phyloP scores from a whole-genome alignment of 2,888 invertebrate species.

The Torymus aiolomorphi region DNA sequence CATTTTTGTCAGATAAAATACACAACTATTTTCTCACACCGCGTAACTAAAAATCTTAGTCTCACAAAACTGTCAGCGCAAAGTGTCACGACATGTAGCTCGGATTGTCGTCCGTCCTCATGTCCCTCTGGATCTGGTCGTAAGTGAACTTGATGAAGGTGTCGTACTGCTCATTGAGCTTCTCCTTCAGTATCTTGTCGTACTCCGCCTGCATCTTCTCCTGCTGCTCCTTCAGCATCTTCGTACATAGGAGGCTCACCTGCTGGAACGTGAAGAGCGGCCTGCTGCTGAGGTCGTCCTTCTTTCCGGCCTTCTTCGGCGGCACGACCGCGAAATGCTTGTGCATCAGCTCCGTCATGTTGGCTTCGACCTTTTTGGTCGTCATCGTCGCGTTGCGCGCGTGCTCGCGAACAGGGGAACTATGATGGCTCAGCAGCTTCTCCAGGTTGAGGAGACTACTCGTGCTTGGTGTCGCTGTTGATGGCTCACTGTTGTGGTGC shows the following conservation, averaged over 20 bases:
- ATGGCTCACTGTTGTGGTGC: too few relatives aligned
- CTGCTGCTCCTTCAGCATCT: slow-evolving; percentile 29
- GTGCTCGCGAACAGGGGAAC: too few relatives aligned
- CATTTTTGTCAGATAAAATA: too few relatives aligned
- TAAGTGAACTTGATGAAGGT: slow-evolving; percentile 42
- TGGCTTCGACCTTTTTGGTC: too few relatives aligned
- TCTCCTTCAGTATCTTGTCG: neutral
- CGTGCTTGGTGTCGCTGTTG: too few relatives aligned
- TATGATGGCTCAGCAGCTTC: too few relatives aligned
- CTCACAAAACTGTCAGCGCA: neutral
- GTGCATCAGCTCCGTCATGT: too few relatives aligned
- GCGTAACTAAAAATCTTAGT: too few relatives aligned
- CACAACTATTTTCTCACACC: too few relatives aligned
- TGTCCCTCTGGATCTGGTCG: slow-evolving; percentile 20
- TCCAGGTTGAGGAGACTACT: too few relatives aligned
- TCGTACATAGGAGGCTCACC: neutral
- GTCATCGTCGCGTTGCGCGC: too few relatives aligned
- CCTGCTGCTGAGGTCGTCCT: neutral
- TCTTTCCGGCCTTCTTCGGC: neutral
- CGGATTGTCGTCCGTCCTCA: neutral
- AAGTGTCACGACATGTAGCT: slow-evolving; percentile 29
- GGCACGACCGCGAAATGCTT: neutral
- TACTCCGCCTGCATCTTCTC: slow-evolving; percentile 37
- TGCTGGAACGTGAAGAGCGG: slow-evolving; percentile 14
- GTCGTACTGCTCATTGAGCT: slow-evolving; percentile 36